A percentile compares a stretch with the other conserved stretches of the same genome.
These are phyloP conservation scores for Panthera tigris DNA, from an alignment of 2,113 vertebrate genomes.

Conservation along the genomic window DNA sequence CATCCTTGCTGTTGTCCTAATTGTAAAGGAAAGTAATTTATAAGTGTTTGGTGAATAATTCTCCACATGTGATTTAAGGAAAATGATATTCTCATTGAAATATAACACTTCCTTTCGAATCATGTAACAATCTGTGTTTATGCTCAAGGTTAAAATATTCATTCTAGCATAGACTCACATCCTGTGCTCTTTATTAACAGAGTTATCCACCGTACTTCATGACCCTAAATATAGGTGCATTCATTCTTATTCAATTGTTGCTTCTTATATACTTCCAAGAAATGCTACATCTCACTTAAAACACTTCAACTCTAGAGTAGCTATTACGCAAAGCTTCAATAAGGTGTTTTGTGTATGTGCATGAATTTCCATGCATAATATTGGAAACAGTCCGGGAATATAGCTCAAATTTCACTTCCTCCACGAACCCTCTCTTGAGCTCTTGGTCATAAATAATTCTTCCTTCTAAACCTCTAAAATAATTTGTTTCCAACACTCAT, in stretches of 20 bases:
- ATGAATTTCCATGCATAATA: neutral
- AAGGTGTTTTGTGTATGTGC: neutral
- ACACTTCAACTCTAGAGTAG: neutral
- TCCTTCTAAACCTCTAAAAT: neutral
- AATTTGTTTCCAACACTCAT: neutral
- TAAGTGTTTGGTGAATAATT: neutral
- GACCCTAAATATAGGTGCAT: neutral
- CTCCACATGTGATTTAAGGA: neutral
- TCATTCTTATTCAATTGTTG: neutral
- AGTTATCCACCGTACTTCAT: neutral
- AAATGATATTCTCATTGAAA: neutral
- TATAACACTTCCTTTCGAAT: neutral
- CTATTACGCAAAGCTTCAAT: neutral
- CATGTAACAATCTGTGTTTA: neutral
- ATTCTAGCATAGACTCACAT: neutral
- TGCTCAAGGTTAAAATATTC: constrained; percentile 28
- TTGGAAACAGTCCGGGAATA: neutral
- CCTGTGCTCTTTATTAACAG: constrained; percentile 7
- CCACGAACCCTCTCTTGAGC: neutral
- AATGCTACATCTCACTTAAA: neutral
- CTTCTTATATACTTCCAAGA: constrained; percentile 9
- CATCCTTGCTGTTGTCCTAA: neutral
- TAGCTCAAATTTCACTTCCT: constrained; percentile 18
- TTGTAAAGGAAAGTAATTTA: neutral
- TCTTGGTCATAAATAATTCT: constrained; percentile 7